These are phyloP conservation scores for Dendrolimus pini DNA, from an alignment of 2,888 invertebrate species.

Conservation along the genomic window DNA sequence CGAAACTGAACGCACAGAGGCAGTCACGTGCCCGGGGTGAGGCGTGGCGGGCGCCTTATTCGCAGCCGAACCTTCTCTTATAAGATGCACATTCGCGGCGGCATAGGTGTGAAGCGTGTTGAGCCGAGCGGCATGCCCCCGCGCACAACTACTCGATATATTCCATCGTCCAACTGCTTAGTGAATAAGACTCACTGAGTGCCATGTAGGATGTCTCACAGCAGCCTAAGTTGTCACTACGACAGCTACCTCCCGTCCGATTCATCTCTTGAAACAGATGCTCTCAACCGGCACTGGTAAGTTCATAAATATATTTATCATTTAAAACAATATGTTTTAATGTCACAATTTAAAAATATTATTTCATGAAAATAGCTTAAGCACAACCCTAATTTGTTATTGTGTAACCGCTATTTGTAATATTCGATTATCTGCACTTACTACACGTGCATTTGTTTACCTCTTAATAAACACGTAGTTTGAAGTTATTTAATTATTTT, in stretches of 20 bases:
- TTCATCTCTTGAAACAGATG: constrained; percentile 69
- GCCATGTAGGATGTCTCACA: constrained; percentile 76
- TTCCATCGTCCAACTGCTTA: constrained; percentile 41
- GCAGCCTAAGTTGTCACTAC: constrained; percentile 70
- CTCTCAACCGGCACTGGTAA: constrained; percentile 71
- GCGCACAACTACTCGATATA: constrained; percentile 38
- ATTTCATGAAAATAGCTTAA: background rate
- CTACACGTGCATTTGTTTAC: background rate
- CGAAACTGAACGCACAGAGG: constrained; percentile 55
- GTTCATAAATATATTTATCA: constrained; percentile 24
- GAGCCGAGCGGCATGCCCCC: constrained; percentile 61
- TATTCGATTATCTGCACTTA: background rate
- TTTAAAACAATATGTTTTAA: background rate
- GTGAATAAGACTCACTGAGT: constrained; percentile 55
- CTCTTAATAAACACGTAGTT: too few species aligned
- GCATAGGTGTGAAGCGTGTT: constrained; percentile 69
- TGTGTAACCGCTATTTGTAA: too few species aligned
- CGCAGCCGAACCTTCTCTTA: constrained; percentile 68
- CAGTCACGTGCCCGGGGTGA: constrained; percentile 77
- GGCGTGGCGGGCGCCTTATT: constrained; percentile 67
- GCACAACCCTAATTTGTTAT: background rate
- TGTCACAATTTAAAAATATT: background rate
- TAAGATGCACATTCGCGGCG: constrained; percentile 71
- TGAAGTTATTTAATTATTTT: too few species aligned
- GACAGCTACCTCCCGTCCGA: constrained; percentile 71